These are phyloP conservation scores for Drosophila oshimai DNA, from an alignment of 1,140 invertebrate genomes.

Conservation along the genomic window DNA sequence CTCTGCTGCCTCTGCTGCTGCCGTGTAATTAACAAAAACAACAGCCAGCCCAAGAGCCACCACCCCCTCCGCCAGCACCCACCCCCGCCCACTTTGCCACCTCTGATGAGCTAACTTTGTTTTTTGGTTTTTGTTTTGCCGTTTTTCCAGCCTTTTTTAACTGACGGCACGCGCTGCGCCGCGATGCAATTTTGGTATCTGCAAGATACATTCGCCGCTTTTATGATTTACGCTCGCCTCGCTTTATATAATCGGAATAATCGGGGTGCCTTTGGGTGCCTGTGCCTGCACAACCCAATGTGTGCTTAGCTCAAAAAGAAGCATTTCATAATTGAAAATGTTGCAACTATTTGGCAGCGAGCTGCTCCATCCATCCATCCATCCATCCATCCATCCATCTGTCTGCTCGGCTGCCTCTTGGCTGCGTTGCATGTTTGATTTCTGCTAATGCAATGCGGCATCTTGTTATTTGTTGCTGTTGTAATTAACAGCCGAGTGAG, in stretches of 20 bases:
- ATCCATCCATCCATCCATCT: conserved; percentile 28
- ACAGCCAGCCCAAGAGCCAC: conserved; percentile 29
- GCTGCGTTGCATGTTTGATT: conserved; percentile 68
- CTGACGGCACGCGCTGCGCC: conserved; percentile 55
- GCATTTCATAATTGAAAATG: conserved; percentile 79
- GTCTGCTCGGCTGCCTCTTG: conserved; percentile 35
- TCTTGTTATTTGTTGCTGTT: conserved; percentile 52
- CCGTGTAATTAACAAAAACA: conserved; percentile 52
- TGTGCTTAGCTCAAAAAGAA: conserved; percentile 35
- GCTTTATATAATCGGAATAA: conserved; percentile 54
- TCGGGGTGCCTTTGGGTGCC: conserved; percentile 1
- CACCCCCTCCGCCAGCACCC: background rate
- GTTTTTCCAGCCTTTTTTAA: conserved; percentile 32
- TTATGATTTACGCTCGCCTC: conserved; percentile 55
- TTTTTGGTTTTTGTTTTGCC: background rate
- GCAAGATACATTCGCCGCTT: conserved; percentile 49
- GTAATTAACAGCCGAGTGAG: conserved; percentile 26
- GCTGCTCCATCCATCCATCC: conserved; percentile 37
- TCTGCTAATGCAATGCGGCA: conserved; percentile 69
- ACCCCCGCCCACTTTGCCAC: conserved; percentile 25
- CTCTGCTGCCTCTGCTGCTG: background rate
- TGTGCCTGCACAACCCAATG: conserved; percentile 22
- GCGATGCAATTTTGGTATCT: conserved; percentile 59
- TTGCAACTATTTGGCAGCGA: conserved; percentile 66
- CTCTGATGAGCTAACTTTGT: conserved; percentile 13